Conservation (phyloP, 2,888 invertebrate genomes). For the Drosophila kokeensis region DNA sequence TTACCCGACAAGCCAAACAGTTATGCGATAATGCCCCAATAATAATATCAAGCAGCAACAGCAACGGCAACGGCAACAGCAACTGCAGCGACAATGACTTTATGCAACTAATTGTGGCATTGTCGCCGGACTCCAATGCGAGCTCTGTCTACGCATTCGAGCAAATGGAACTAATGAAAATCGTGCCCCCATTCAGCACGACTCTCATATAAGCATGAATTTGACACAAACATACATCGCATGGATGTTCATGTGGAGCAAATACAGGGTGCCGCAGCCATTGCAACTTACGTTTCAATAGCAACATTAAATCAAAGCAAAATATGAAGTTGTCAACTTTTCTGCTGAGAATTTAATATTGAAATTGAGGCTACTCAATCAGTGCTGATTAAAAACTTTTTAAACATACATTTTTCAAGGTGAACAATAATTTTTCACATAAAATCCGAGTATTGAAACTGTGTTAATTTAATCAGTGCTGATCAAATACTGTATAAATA, state of each 20-base stretch:
- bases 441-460: neutral
- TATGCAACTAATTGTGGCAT: slow-evolving; percentile 79
- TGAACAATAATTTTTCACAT: neutral
- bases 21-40: slow-evolving; percentile 57
- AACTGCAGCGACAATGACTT: slow-evolving; percentile 26
- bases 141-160: slow-evolving; percentile 33
- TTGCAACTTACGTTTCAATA: neutral
- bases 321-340: neutral
- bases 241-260: neutral
- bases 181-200: slow-evolving; percentile 75
- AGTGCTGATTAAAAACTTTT: neutral
- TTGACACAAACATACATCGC: slow-evolving; percentile 5
- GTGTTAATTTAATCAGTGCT: neutral
- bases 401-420: neutral
- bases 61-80: slow-evolving; percentile 22
- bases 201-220: slow-evolving; percentile 24
- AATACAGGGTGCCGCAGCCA: slow-evolving; percentile 29
- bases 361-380: neutral
- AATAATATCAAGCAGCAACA: slow-evolving; percentile 41
- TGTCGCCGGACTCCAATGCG: slow-evolving; percentile 51
- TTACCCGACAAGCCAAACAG: slow-evolving; percentile 28
- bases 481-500: neutral
- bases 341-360: neutral
- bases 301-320: neutral
- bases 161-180: slow-evolving; percentile 81